Percentiles rank a stretch among this genome's conserved stretches.
Evolutionary conservation across 2,113 vertebrate species (phyloP).

Genomic region (Microcebus ravelobensis): DNA sequence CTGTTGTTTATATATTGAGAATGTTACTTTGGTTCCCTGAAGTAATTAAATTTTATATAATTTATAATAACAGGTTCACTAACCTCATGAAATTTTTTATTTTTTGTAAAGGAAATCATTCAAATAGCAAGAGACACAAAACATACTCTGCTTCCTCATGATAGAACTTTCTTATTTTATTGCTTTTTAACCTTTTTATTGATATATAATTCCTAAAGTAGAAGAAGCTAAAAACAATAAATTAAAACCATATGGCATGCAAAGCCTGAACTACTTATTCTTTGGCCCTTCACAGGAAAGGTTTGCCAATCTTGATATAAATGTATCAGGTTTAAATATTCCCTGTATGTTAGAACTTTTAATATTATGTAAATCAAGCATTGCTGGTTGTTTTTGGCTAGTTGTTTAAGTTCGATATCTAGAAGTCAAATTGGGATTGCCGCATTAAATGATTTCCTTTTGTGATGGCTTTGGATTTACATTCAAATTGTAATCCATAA

Average conservation of each 20-base stretch:
- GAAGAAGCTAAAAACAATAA: background rate
- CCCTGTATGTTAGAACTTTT: background rate
- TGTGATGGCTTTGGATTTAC: background rate
- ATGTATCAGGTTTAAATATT: background rate
- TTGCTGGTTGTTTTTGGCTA: background rate
- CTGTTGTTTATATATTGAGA: fast-evolving
- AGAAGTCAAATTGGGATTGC: background rate
- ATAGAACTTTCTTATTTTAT: background rate
- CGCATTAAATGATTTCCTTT: background rate
- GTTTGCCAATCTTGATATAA: background rate
- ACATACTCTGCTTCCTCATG: too few relatives aligned
- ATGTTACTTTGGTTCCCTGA: conserved; percentile 9
- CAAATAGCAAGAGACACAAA: background rate
- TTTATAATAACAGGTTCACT: background rate
- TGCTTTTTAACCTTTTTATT: background rate
- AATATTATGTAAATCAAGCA: background rate
- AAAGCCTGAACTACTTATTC: background rate
- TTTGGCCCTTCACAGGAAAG: background rate
- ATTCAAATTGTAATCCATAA: background rate
- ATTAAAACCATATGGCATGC: background rate
- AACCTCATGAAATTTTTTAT: background rate
- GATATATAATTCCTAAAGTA: background rate
- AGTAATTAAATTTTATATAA: background rate
- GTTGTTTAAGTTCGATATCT: background rate
- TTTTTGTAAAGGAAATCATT: conserved; percentile 22